Base-by-base conservation (phyloP, 2,797 vertebrate species). In the Sphaeramia orbicularis region DNA sequence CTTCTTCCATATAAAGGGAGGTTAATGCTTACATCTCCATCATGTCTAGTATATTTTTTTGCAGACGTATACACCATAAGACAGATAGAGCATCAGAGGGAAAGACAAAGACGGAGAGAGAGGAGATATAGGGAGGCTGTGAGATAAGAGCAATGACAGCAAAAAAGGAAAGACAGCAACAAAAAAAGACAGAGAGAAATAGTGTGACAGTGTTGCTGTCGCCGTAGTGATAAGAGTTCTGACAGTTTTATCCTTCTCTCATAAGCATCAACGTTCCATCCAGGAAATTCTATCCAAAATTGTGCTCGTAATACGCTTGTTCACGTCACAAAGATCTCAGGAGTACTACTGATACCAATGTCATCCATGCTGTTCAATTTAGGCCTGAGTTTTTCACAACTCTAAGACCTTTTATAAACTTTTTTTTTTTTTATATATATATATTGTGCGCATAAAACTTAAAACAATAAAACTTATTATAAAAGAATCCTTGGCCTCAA, bases 21-120 rank as follows among this genome's bases (percentile, higher is more conserved):
- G 65, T 74, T 79, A 79, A 87, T 74, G 73, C 65, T 64, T 68
- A 61, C 70, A 68, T 77, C 78, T 83, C 76, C 64, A 84, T 84
- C 68, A 77, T 79, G 83, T 63, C 70, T 43, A 52, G 54, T 24
- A 38, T 61, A 48, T 53, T 74, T 71, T 49, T 47, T 53, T 32
- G 1, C 52, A 45, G 35, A 63, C 49, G 68, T 30, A n/a, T 12
- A 36, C 12, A 59, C 37, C 30, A 48, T 4, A 40, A 85, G 76
- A 84, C 54, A 51, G 55, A 81, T 43, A 50, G 58, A 52, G 74
- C 6, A 14, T 45, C 10, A 24, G 61, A 60, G 24, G n/a, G 35
- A 71, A 55, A 71, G 51, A 79, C 54, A 56, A 60, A 79, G 38
- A 68, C 43, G 52, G 44, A 11, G 47, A 67, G 42, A 45, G 10